Base-by-base conservation (phyloP, 1,140 invertebrate genomes). In the Saxidomus purpurata region DNA sequence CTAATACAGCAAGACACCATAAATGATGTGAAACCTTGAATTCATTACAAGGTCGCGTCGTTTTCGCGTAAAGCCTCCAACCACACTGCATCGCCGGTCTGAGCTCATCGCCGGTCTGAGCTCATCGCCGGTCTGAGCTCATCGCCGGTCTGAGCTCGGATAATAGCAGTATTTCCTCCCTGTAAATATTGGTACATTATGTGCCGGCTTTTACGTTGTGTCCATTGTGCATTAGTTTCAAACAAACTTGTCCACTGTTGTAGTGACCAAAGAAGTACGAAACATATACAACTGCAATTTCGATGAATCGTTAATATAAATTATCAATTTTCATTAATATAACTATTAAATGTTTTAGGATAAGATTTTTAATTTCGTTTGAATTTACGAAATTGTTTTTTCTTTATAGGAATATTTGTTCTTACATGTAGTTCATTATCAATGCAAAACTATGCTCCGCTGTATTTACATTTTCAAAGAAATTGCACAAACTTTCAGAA, bases 271-370 rank as follows among this genome's bases (percentile, higher is more conserved):
- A 40, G 19, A 38, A 38, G 69, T 74, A 74, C 2, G 69, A 28
- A 74, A 74, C 69, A 74, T 38, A 25, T 74, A 74, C 17, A 74
- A 13, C 59, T 63, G 59, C 22, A 63, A 63, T 43, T 4, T 43
- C 43, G 43, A 43, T 15, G 15, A 43, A 43, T 4, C 43, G n/a
- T n/a, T n/a, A n/a, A n/a, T n/a, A n/a, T n/a, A n/a, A n/a, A n/a
- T n/a, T n/a, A n/a, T n/a, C n/a, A n/a, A n/a, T n/a, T n/a, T n/a
- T n/a, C n/a, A n/a, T n/a, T n/a, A n/a, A n/a, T n/a, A n/a, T n/a
- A n/a, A n/a, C n/a, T n/a, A n/a, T n/a, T n/a, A n/a, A n/a, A n/a
- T n/a, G n/a, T n/a, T n/a, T n/a, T n/a, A n/a, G n/a, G n/a, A n/a
- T n/a, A n/a, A n/a, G n/a, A n/a, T n/a, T n/a, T n/a, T n/a, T n/a